Base-by-base conservation (phyloP, 2,113 vertebrate genomes). In the Rhodinocichla rosea region DNA sequence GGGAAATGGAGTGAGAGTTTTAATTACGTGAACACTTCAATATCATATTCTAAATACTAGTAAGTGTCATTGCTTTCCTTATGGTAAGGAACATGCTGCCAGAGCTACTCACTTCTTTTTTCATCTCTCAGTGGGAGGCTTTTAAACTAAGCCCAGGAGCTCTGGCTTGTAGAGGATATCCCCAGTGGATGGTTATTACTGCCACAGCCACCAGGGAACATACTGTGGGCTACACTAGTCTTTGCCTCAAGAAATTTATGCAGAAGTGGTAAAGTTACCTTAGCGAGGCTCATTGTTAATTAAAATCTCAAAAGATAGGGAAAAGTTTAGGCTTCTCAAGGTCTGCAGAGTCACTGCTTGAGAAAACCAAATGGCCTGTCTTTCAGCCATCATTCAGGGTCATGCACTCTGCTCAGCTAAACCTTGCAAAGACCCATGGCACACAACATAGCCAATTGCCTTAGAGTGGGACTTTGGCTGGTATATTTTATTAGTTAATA, bases 151-250 rank as follows among this genome's bases (percentile, higher is more conserved):
- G 47, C 35, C 52, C 40, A 49, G 63, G 40, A 92, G 28, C 55
- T 24, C 24, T 62, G 64, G 32, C 0, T 0, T 0, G 0, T 6
- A 39, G n/a, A 59, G 23, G 32, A 11, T 62, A 28, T 74, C 57
- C 60, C n/a, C 60, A 39, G 53, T 35, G 5, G 3, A 32, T 71
- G 44, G 21, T 71, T 57, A 49, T 57, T 90, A 24, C 40, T 65
- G 50, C 77, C 8, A 2, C 12, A 65, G 32, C 15, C 23, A 15
- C 24, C 59, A 44, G 47, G 52, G n/a, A 67, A 50, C n/a, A 18
- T 15, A 50, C 78, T 82, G 7, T 28, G 17, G 37, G 53, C 55
- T 74, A 5, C 1, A 0, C 40, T 59, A 57, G n/a, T 62, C n/a
- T 81, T 89, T 50, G 33, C 35, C 13, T 35, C 44, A n/a, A 57